Evolutionary conservation across 2,113 vertebrate genomes (phyloP), one percentile per base, ranked within the genome.

Genomic region (Tenrec ecaudatus): DNA sequence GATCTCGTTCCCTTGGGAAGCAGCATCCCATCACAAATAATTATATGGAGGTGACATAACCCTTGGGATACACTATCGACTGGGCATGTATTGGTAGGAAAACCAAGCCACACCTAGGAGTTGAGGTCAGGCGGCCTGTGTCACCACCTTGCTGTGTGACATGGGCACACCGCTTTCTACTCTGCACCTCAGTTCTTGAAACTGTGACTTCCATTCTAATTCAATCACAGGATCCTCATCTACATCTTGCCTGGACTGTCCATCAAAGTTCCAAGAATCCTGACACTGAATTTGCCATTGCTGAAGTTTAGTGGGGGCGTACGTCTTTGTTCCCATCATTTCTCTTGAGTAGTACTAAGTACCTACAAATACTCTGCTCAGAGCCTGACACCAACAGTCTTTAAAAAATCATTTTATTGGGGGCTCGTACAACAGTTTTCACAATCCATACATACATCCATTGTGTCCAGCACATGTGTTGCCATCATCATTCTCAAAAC

Each of bases 281-380:
- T 6, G 14, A 80, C 71, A 27, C 47, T 17, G 16, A 83, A 31
- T 69, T 47, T 88, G 47, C 25, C 29, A 69, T 80, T 76, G 62
- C 38, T 82, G 43, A 88, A 85, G 53, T 86, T 86, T 75, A 0
- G 73, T 31, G 78, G 80, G 82, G 69, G 64, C 43, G 47, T 60
- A 36, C 62, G 38, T 20, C 68, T 91, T 47, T 71, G 36, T 92
- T 5, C n/a, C 27, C 62, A 43, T 90, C 66, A 58, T 64, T 4
- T 4, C 27, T 12, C 36, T 27, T 27, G 40, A 79, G 80, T 79
- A 86, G 17, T 86, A 91, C 88, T 83, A 57, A 82, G 11, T 76
- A 73, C 62, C 31, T 57, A 78, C 25, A 53, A 62, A 57, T 9
- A 64, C 38, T 81, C 36, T 64, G 71, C 81, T 33, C 58, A 81